phyloP scores from a whole-genome alignment of 1,140 invertebrate species.

The Ceratina calcarata region DNA sequence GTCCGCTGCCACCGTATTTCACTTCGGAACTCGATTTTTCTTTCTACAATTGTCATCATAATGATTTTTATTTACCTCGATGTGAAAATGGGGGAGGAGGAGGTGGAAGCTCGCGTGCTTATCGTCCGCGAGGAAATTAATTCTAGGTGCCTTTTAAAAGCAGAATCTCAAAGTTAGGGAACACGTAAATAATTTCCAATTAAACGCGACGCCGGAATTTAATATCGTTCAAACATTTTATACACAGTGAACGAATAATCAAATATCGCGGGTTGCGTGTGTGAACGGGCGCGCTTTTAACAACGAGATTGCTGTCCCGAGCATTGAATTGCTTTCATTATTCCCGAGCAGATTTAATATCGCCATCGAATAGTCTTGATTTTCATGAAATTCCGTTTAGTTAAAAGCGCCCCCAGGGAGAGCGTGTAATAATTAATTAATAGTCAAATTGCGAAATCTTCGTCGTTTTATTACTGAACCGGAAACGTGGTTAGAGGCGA shows the following conservation, averaged over 20 bases:
- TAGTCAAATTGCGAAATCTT: no score
- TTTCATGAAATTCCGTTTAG: no score
- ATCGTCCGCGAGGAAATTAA: background rate
- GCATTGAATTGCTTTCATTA: conserved; percentile 5
- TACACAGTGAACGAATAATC: conserved; percentile 14
- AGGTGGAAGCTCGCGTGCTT: no score
- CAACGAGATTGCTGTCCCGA: conserved; percentile 13
- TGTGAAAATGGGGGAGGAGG: no score
- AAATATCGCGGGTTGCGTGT: background rate
- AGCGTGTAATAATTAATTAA: no score
- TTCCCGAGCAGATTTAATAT: conserved; percentile 17
- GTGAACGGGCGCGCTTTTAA: conserved; percentile 8
- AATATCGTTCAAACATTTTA: conserved; percentile 33
- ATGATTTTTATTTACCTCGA: no score
- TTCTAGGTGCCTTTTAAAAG: background rate
- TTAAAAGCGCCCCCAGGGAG: background rate
- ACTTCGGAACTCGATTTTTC: background rate
- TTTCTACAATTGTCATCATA: no score
- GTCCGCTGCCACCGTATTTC: conserved; percentile 2
- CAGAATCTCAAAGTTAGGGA: background rate
- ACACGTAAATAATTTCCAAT: conserved; percentile 23
- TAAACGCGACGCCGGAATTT: conserved; percentile 1
- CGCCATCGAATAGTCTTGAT: background rate
- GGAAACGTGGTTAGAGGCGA: no score
- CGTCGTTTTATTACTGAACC: no score